Percentiles rank a stretch among this genome's conserved stretches.
Evolutionary conservation across 2,797 vertebrate species (phyloP).

Genomic region (Malurus splendens): DNA sequence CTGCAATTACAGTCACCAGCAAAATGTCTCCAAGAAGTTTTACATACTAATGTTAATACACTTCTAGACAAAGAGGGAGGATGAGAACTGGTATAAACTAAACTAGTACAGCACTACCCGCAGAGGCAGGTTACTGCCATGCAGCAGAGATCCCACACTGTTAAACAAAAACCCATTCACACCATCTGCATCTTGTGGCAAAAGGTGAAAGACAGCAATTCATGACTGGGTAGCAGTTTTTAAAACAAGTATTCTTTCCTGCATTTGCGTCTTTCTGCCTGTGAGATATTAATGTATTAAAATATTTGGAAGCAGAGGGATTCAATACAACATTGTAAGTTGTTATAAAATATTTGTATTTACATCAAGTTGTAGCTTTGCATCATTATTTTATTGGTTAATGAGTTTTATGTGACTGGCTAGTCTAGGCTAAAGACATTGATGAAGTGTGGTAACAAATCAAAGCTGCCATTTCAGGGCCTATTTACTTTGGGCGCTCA

Average conservation of each 20-base stretch:
- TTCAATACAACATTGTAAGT: neutral
- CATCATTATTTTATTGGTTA: neutral
- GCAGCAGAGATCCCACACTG: neutral
- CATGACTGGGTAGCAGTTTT: neutral
- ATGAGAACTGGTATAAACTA: neutral
- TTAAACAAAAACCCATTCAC: neutral
- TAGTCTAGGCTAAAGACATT: neutral
- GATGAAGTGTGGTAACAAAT: neutral
- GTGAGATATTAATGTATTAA: neutral
- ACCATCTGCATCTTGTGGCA: neutral
- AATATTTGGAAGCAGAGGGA: neutral
- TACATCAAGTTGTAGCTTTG: neutral
- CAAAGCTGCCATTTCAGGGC: neutral
- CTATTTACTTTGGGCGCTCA: neutral
- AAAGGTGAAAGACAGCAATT: neutral
- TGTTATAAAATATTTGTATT: neutral
- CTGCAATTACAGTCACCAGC: conserved; percentile 22
- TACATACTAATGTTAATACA: neutral
- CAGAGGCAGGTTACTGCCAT: neutral
- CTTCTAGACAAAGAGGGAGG: neutral
- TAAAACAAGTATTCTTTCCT: neutral
- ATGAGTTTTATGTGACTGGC: neutral
- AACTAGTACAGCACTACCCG: neutral
- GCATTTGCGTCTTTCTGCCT: neutral
- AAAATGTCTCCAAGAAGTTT: conserved; percentile 11